Conservation (phyloP, 2,797 vertebrate species). For the Myripristis murdjan region DNA sequence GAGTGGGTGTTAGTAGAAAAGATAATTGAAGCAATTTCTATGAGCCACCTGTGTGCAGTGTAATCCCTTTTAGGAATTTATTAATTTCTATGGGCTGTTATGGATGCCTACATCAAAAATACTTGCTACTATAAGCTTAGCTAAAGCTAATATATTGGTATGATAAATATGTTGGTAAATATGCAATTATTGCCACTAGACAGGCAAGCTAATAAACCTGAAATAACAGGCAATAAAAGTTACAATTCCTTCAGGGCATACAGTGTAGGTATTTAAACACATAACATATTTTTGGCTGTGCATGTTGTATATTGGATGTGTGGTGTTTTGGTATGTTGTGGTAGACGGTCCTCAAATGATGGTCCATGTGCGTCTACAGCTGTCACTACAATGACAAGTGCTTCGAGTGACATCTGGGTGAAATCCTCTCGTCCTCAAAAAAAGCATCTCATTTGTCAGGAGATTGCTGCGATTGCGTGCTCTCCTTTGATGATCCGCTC, state of each 20-base stretch:
- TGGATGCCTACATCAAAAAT: constrained; percentile 69
- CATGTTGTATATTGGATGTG: constrained; percentile 59
- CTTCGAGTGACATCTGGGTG: constrained; percentile 80
- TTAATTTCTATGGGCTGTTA: constrained; percentile 73
- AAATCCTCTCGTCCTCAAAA: constrained; percentile 64
- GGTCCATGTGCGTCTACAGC: constrained; percentile 77
- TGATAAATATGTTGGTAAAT: constrained; percentile 71
- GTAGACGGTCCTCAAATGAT: constrained; percentile 65
- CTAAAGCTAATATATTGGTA: constrained; percentile 60
- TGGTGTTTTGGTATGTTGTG: constrained; percentile 68
- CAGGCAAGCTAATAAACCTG: constrained; percentile 55
- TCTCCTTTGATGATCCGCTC: constrained; percentile 67
- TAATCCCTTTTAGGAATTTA: constrained; percentile 79
- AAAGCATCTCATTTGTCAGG: constrained; percentile 73
- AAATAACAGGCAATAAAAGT: constrained; percentile 63
- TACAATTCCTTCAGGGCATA: constrained; percentile 59
- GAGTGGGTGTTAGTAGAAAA: constrained; percentile 76
- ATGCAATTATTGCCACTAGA: constrained; percentile 65
- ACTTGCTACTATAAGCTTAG: constrained; percentile 60
- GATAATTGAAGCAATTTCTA: constrained; percentile 79
- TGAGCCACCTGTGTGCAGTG: constrained; percentile 77
- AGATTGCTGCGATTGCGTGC: constrained; percentile 72
- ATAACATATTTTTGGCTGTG: constrained; percentile 48
- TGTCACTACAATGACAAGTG: constrained; percentile 78
- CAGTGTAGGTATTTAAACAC: constrained; percentile 54